Percentiles rank a stretch among this genome's conserved stretches.
Conservation (phyloP, 2,113 vertebrate species). For the Cinclus cinclus region DNA sequence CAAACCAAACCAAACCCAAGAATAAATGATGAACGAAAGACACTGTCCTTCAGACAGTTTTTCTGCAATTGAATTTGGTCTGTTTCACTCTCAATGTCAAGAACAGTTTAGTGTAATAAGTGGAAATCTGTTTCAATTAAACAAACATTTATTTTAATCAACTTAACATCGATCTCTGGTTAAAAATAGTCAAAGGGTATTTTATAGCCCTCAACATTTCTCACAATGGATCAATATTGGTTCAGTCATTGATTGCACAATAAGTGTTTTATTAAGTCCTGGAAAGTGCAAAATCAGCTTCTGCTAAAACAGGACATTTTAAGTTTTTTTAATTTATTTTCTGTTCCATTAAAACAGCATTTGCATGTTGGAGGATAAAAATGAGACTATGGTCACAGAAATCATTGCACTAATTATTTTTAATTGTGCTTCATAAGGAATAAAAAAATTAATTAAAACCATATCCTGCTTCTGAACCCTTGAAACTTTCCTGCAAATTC, state of each 20-base stretch:
- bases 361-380: not conserved
- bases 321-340: not conserved
- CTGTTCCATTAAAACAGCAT: not conserved
- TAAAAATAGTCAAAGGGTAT: not conserved
- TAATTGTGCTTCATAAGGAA: not conserved
- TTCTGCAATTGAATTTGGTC: not conserved
- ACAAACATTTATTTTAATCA: not conserved
- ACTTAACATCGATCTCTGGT: not conserved
- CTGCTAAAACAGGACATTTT: rapidly evolving
- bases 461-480: not conserved
- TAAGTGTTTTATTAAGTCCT: not conserved
- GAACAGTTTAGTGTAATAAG: not conserved
- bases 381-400: not conserved
- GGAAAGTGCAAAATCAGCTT: not conserved
- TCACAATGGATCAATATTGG: not conserved
- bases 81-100: not conserved
- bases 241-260: not conserved
- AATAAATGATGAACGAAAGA: not conserved
- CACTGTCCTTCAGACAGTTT: not conserved
- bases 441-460: not conserved
- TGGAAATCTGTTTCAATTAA: not conserved
- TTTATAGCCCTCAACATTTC: not conserved
- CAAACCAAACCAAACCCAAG: not conserved
- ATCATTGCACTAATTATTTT: not conserved
- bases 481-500: not conserved